Evolutionary conservation across 2,888 invertebrate genomes (phyloP), one percentile per base, ranked within the genome.

Genomic region (Lithophane semibrunnea): DNA sequence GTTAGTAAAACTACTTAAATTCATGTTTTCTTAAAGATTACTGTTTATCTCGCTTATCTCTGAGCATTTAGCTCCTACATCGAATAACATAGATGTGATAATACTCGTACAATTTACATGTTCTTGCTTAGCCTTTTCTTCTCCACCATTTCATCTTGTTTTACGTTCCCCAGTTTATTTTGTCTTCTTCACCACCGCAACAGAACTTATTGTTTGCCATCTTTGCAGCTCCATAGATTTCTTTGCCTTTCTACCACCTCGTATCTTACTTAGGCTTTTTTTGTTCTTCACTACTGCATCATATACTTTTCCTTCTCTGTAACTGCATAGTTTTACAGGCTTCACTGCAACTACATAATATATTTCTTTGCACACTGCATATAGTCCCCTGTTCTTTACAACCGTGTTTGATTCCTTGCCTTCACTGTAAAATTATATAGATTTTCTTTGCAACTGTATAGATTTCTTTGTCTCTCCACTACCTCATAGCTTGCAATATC

Each of bases 21-120:
- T 44, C 4, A 9, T 76, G 29, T 75, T 54, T 77, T 52, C 18
- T 18, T 54, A 44, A 9, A 9, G 24, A 64, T 74, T 29, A n/a
- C 42, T 75, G 49, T 63, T 64, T 47, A 24, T 8, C 16, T 54
- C 7, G 1, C 21, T 49, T 76, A 42, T 49, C 37, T 65, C 10
- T 37, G 2, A 16, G 13, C 3, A 49, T 13, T 47, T 42, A 42
- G 64, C 64, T 65, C 3, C 24, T 76, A 42, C 56, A 58, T 49
- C 3, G 10, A 8, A 37, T 47, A 21, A 21, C 13, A 52, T 37
- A 37, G 21, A 60, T 21, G 1, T 52, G 12, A 0, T 44, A 29
- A 44, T 44, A 60, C 16, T 60, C 8, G 24, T 60, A 69, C 44
- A 47, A 29, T 12, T 24, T 21, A 9, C 24, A 60, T 13, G 5